Conservation (phyloP, 2,797 vertebrate species). For the Rhinichthys osculus region DNA sequence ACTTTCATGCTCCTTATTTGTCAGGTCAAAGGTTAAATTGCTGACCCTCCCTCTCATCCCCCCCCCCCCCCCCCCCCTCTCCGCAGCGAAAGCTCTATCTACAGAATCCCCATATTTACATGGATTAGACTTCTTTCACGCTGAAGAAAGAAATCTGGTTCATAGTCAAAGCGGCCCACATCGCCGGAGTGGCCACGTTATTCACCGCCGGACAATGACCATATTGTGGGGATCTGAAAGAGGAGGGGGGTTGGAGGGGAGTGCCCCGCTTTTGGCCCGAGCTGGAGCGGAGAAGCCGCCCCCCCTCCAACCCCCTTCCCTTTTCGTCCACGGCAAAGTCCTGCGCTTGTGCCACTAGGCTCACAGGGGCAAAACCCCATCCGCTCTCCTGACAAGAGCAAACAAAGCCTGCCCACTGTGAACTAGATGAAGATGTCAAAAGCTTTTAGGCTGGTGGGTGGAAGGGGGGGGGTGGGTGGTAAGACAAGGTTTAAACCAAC, state of each 20-base stretch:
- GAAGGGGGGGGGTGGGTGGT: constrained; percentile 56
- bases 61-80: constrained; percentile 61
- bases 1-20: constrained; percentile 99
- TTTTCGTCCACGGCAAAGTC: constrained; percentile 88
- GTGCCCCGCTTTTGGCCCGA: constrained; percentile 53
- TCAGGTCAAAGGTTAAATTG: constrained; percentile 99
- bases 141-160: constrained; percentile 96
- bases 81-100: constrained; percentile 92
- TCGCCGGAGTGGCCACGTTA: constrained; percentile 98
- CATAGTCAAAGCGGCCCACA: constrained; percentile 97
- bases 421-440: constrained; percentile 99
- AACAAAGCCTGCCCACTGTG: constrained; percentile 97
- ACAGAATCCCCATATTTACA: constrained; percentile 97
- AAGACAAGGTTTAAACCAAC: constrained; percentile 83
- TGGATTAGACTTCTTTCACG: constrained; percentile 99
- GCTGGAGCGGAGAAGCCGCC: constrained; percentile 73
- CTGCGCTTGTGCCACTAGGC: constrained; percentile 95
- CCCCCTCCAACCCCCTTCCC: constrained; percentile 65
- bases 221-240: constrained; percentile 92
- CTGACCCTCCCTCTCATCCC: constrained; percentile 85
- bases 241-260: constrained; percentile 84
- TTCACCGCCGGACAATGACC: constrained; percentile 98
- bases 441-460: constrained; percentile 83
- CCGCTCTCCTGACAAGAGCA: constrained; percentile 97
- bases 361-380: constrained; percentile 92